phyloP scores from a whole-genome alignment of 2,888 invertebrate species.

The Onthophagus sagittarius region DNA sequence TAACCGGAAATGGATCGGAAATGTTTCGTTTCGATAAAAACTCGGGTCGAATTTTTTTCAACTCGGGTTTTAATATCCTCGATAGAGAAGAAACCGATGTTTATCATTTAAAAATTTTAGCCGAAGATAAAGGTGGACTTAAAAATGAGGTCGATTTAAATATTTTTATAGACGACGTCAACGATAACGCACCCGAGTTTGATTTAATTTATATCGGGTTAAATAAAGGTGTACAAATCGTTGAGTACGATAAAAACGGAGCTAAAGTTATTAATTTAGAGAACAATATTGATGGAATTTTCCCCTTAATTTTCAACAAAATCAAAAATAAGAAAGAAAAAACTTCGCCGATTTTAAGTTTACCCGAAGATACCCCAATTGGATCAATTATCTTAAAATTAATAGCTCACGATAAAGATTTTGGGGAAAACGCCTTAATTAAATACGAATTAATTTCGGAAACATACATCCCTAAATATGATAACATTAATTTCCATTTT shows the following conservation, averaged over 20 bases:
- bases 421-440: slow-evolving; percentile 65
- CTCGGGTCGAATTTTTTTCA: slow-evolving; percentile 60
- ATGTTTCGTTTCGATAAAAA: slow-evolving; percentile 66
- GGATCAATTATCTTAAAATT: slow-evolving; percentile 67
- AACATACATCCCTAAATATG: slow-evolving; percentile 58
- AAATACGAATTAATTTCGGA: slow-evolving; percentile 69
- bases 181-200: slow-evolving; percentile 74
- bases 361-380: slow-evolving; percentile 70
- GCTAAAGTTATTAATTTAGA: slow-evolving; percentile 51
- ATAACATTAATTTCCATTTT: slow-evolving; percentile 49
- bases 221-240: slow-evolving; percentile 62
- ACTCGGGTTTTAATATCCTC: slow-evolving; percentile 49
- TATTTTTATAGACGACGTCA: slow-evolving; percentile 71
- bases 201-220: slow-evolving; percentile 67
- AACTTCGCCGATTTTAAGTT: slow-evolving; percentile 59
- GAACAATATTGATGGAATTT: slow-evolving; percentile 38
- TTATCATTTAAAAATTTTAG: slow-evolving; percentile 69
- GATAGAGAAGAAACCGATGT: slow-evolving; percentile 70
- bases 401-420: slow-evolving; percentile 69
- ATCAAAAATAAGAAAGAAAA: slow-evolving; percentile 35
- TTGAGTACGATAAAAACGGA: slow-evolving; percentile 59
- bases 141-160: slow-evolving; percentile 69
- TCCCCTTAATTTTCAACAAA: slow-evolving; percentile 26
- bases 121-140: slow-evolving; percentile 72
- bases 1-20: slow-evolving; percentile 73